These are phyloP conservation scores for Bombus huntii DNA, from an alignment of 1,140 invertebrate genomes.

Conservation along the genomic window DNA sequence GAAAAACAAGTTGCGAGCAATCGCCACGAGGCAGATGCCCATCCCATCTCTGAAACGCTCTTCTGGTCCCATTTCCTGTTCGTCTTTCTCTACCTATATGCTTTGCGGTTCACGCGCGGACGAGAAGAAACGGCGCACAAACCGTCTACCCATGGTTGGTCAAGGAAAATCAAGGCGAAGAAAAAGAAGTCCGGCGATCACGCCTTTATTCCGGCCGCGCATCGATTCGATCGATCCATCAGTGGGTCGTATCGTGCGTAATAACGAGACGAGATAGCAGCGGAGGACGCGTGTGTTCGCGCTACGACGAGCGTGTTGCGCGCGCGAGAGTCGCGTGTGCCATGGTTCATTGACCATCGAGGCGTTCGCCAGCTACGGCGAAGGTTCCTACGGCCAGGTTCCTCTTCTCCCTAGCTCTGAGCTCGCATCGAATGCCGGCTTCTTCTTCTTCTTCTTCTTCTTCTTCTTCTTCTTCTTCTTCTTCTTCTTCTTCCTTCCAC, in stretches of 20 bases:
- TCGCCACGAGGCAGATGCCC: neutral
- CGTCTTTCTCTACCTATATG: neutral
- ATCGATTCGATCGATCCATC: conserved; percentile 51
- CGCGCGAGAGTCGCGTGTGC: conserved; percentile 54
- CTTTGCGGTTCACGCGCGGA: neutral
- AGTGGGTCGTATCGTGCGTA: conserved; percentile 49
- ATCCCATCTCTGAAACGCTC: neutral
- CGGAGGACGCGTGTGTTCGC: conserved; percentile 24
- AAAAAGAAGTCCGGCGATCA: neutral
- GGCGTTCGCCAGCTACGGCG: conserved; percentile 43
- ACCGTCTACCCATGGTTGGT: too few relatives aligned
- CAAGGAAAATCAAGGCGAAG: neutral
- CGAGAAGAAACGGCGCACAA: neutral
- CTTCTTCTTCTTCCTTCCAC: conserved; percentile 28
- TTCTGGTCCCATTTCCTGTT: conserved; percentile 25
- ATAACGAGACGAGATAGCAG: conserved; percentile 44
- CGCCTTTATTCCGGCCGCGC: conserved; percentile 38
- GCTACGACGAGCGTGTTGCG: neutral
- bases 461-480: conserved; percentile 23
- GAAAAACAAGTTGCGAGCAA: neutral
- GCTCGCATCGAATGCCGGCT: conserved; percentile 24
- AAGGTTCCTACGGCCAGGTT: conserved; percentile 25
- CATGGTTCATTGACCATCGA: conserved; percentile 65
- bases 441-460: conserved; percentile 5
- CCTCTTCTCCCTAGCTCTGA: neutral